phyloP scores from a whole-genome alignment of 2,113 vertebrate genomes.

The Pterophyllum scalare region DNA sequence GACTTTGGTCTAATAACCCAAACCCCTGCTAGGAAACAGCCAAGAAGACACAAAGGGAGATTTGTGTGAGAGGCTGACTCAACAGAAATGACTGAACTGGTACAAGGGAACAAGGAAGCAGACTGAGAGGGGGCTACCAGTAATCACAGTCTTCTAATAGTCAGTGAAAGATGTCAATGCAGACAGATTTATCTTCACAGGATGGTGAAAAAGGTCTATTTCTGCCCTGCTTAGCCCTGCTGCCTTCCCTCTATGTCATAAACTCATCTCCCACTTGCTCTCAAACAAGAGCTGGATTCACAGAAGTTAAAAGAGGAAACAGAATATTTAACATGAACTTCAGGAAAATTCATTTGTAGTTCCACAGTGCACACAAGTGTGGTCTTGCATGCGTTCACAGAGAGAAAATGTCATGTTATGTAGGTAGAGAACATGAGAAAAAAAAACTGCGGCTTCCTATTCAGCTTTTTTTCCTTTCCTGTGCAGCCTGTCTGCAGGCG shows the following conservation, averaged over 20 bases:
- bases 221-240: not conserved
- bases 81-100: slow-evolving; percentile 42
- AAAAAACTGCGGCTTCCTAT: slow-evolving; percentile 44
- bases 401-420: not conserved
- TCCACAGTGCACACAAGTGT: not conserved
- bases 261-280: not conserved
- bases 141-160: not conserved
- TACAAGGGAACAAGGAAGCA: slow-evolving; percentile 50
- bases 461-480: slow-evolving; percentile 8
- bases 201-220: not conserved
- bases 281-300: not conserved
- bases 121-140: not conserved
- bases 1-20: slow-evolving; percentile 41
- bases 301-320: not conserved
- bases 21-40: slow-evolving; percentile 23
- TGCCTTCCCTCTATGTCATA: not conserved
- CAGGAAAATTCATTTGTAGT: not conserved
- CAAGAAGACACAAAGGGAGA: slow-evolving; percentile 59
- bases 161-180: not conserved
- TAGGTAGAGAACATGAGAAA: not conserved
- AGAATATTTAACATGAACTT: slow-evolving; percentile 9
- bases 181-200: not conserved
- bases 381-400: not conserved
- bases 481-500: not conserved
- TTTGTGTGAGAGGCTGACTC: slow-evolving; percentile 63